These are phyloP conservation scores for Thysanoteuthis rhombus DNA, from an alignment of 2,888 invertebrate genomes.

Conservation along the genomic window DNA sequence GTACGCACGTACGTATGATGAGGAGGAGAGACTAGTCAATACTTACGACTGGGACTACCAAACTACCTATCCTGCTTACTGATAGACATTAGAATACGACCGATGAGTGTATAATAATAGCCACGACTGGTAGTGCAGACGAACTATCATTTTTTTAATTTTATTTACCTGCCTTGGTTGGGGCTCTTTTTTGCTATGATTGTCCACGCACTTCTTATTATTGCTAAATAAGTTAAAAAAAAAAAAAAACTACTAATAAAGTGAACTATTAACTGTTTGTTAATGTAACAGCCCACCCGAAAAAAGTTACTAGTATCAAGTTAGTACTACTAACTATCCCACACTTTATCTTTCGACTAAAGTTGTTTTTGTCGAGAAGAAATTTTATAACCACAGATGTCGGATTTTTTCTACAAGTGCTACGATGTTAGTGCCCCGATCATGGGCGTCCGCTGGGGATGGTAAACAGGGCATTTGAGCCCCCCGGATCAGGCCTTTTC, in stretches of 20 bases:
- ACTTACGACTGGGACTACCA: constrained; percentile 1
- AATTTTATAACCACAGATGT: not conserved
- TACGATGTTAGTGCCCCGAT: no score
- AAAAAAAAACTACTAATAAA: no score
- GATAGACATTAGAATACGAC: not conserved
- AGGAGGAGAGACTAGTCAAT: not conserved
- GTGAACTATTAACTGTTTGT: not conserved
- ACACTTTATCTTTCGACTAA: not conserved
- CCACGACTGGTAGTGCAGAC: not conserved
- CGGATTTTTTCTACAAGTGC: not conserved
- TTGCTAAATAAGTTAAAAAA: no score
- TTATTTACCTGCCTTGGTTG: not conserved
- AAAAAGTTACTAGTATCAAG: not conserved
- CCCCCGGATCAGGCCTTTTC: no score
- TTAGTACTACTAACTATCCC: not conserved
- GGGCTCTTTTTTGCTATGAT: no score
- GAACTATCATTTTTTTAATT: not conserved
- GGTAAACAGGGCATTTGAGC: no score
- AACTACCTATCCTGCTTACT: constrained; percentile 12
- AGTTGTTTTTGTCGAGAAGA: not conserved
- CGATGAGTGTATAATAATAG: not conserved
- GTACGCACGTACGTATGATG: not conserved
- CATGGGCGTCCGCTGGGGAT: no score
- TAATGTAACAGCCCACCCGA: not conserved
- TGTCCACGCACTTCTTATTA: not conserved